Evolutionary conservation across 2,888 invertebrate genomes (phyloP).

Genomic region (Brachyptera risi): DNA sequence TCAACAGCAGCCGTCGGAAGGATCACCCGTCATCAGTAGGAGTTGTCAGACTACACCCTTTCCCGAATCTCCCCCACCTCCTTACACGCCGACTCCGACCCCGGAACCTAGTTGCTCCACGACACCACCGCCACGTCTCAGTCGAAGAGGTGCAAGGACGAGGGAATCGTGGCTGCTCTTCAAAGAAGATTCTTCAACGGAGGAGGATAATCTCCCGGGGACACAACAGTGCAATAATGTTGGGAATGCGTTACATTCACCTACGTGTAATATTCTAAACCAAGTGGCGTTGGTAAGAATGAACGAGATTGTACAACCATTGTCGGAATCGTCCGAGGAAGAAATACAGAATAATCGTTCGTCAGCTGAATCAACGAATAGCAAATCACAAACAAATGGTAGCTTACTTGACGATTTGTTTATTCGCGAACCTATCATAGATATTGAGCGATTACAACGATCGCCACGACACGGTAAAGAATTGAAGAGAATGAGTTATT

Average conservation of each 20-base stretch:
- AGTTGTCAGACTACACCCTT: conserved; percentile 35
- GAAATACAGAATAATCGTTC: no score
- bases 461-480: no score
- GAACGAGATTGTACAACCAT: not conserved
- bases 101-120: not conserved
- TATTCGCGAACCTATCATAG: no score
- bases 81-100: conserved; percentile 31
- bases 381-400: no score
- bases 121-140: conserved; percentile 30
- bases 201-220: not conserved
- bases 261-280: not conserved
- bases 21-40: conserved; percentile 22
- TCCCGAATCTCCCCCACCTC: conserved; percentile 38
- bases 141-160: not conserved
- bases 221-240: not conserved
- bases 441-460: no score
- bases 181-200: conserved; percentile 10
- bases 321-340: conserved; percentile 24
- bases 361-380: no score
- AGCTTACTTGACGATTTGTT: no score
- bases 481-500: conserved; percentile 7
- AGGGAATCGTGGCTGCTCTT: conserved; percentile 24
- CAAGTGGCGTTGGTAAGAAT: not conserved
- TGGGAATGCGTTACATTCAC: not conserved
- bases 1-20: not conserved